phyloP scores from a whole-genome alignment of 2,888 invertebrate species.

The Gymnocheta viridis region DNA sequence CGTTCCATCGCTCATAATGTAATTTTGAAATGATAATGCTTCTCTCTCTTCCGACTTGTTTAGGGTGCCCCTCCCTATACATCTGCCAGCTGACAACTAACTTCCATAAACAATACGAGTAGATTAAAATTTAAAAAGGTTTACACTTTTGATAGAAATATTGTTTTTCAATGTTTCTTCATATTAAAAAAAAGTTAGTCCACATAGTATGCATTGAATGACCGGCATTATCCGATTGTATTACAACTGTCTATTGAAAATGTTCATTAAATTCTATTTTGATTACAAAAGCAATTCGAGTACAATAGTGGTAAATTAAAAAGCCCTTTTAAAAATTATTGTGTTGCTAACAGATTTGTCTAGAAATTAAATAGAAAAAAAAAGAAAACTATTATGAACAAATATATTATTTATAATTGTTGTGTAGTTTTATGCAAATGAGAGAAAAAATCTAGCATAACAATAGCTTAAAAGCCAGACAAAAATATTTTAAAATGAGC shows the following conservation, averaged over 20 bases:
- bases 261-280: conserved; percentile 16
- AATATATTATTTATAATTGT: conserved; percentile 54
- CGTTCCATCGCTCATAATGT: too few relatives aligned
- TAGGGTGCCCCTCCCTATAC: too few relatives aligned
- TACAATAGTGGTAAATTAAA: conserved; percentile 29
- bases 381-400: conserved; percentile 21
- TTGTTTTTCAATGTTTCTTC: background rate
- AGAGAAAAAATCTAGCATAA: conserved; percentile 18
- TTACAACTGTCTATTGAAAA: conserved; percentile 33
- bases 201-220: background rate
- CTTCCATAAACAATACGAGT: background rate
- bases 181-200: background rate
- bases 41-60: too few relatives aligned
- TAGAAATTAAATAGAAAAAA: background rate
- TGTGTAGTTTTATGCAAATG: conserved; percentile 21
- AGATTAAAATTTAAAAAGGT: background rate
- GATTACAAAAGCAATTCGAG: conserved; percentile 19
- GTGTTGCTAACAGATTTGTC: conserved; percentile 15
- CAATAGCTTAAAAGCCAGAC: conserved; percentile 46
- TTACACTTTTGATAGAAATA: background rate
- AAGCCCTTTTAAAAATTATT: conserved; percentile 4
- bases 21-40: too few relatives aligned
- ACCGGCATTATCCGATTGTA: background rate
- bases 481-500: conserved; percentile 33
- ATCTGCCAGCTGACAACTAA: background rate